Base-by-base conservation (phyloP, 2,113 vertebrate species). In the Anolis sagrei region DNA sequence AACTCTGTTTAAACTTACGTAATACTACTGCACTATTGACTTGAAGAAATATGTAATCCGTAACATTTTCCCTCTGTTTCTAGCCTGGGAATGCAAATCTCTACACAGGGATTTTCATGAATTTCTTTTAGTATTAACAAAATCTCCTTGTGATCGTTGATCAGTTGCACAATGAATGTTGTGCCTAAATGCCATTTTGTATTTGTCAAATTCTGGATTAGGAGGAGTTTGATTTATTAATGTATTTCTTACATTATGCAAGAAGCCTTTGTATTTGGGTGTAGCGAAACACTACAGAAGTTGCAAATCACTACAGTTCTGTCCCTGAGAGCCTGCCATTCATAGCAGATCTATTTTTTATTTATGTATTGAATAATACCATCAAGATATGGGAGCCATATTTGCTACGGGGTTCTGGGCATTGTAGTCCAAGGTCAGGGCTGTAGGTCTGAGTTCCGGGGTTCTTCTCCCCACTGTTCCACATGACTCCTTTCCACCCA, bases 151-250 rank as follows among this genome's bases (percentile, higher is more conserved):
- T 80, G 78, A 73, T 51, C 81, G 32, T 75, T 29, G 18, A 10
- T 75, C 49, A 29, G 80, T 74, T 74, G 75, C 51, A 70, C 61
- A 81, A 74, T 74, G n/a, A 74, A 66, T 74, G 36, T 49, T 49
- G 51, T 79, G 36, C 36, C 36, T 25, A 86, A 86, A 64, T 34
- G 23, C 69, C 51, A 49, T 62, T 62, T 79, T 62, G 39, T 64
- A 58, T 86, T 74, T 86, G 69, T 64, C 77, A 86, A 62, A 80
- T 79, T 51, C 74, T 74, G 44, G 69, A 80, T 64, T 80, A 79
- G 36, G 16, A 58, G 48, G 27, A 27, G 21, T 64, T 74, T 74
- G 21, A 66, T 80, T 80, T 80, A 29, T 80, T 80, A 72, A 79
- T 64, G 68, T 5, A 36, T 14, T 36, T 32, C 18, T 77, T 79